Evolutionary conservation across 1,140 invertebrate genomes (phyloP), one percentile per base, ranked within the genome.

Genomic region (Drosophila bipectinata): DNA sequence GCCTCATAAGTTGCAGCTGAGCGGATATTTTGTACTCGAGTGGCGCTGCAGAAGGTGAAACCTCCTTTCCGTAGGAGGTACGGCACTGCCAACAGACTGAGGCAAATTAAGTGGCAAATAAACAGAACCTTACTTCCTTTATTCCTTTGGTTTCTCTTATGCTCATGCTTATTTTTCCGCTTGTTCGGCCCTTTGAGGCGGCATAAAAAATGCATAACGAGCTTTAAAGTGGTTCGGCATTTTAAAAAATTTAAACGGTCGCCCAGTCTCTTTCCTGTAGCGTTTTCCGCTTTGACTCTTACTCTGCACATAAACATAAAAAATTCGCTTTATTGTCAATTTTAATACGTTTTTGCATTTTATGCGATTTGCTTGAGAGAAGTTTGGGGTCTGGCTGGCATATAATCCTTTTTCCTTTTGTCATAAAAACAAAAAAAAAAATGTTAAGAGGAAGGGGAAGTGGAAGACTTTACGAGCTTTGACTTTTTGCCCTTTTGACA

Each of bases 291-390:
- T 28, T 44, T 18, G 45, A 37, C 52, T 44, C 57, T 44, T 53
- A 48, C 67, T 73, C 56, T 49, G 59, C 67, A 64, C 71, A 76
- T 84, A 74, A 77, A 73, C 74, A 87, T 78, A 88, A 87, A 80
- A 85, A 80, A 88, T 77, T 66, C 83, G 83, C 83, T 88, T 88
- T 88, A 88, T 88, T 88, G 84, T 88, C 83, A 88, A 88, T 83
- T 88, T 88, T 88, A 88, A 88, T 88, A 88, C 72, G 84, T 79
- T 88, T 77, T 87, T 77, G 63, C 76, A 83, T 88, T 88, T 87
- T 87, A 87, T 88, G 83, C 67, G 83, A 87, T 82, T 87, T 79
- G 79, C 82, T 73, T 64, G 72, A 54, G 59, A 48, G 30, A 54
- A 59, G 26, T 41, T 47, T 49, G 62, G 48, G 26, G 56, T 18